phyloP scores from a whole-genome alignment of 2,797 vertebrate species.

The Cyprinodon diabolis region DNA sequence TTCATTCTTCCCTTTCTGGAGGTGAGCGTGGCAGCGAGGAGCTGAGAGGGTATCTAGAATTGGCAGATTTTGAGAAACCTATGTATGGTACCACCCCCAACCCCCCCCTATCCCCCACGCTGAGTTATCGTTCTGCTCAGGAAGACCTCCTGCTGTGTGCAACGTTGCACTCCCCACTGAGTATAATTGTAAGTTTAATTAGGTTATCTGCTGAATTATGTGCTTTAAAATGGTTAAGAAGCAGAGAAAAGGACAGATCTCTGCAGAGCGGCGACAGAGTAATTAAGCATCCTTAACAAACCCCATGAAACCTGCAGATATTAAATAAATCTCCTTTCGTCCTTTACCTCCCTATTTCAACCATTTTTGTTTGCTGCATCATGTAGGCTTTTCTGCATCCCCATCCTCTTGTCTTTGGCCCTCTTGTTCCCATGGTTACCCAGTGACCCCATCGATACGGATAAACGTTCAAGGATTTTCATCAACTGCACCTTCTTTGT shows the following conservation, averaged over 20 bases:
- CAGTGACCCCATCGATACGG: slow-evolving; percentile 55
- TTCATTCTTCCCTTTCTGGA: neutral
- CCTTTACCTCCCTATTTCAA: slow-evolving; percentile 17
- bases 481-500: slow-evolving; percentile 12
- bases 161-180: neutral
- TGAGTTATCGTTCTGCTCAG: slow-evolving; percentile 34
- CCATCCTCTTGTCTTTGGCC: slow-evolving; percentile 29
- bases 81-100: too few relatives aligned
- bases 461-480: slow-evolving; percentile 31
- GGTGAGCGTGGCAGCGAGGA: slow-evolving; percentile 23
- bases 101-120: neutral
- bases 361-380: slow-evolving; percentile 20
- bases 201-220: slow-evolving; percentile 64
- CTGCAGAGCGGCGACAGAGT: slow-evolving; percentile 57
- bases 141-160: slow-evolving; percentile 29
- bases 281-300: slow-evolving; percentile 74
- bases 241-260: slow-evolving; percentile 52
- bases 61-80: slow-evolving; percentile 49
- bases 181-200: slow-evolving; percentile 67
- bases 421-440: slow-evolving; percentile 74
- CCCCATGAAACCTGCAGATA: slow-evolving; percentile 54
- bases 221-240: slow-evolving; percentile 33
- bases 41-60: slow-evolving; percentile 32
- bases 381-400: slow-evolving; percentile 1
- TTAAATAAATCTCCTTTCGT: slow-evolving; percentile 35